Evolutionary conservation across 2,888 invertebrate species (phyloP), one percentile per base, ranked within the genome.

Genomic region (Dorcus parallelipipedus): DNA sequence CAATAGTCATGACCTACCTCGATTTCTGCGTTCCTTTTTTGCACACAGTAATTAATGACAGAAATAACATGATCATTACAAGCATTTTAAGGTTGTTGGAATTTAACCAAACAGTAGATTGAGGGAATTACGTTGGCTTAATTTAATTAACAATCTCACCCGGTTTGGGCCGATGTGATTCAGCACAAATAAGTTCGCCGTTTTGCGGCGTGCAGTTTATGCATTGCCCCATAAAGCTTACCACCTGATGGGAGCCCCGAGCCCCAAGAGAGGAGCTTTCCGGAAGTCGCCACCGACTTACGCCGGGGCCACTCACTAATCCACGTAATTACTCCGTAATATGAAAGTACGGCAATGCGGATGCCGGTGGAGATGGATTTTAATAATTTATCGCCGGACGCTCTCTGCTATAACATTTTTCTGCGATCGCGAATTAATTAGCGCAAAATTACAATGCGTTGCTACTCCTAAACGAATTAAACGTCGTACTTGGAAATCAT

Each of bases 261-360:
- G 45, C 50, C 42, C 20, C 52, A 26, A 48, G 23, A 51, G 51
- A 53, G 54, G 56, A 50, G 61, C 58, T 56, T 47, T 58, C 69
- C 67, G 70, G 71, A 71, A 70, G 69, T 63, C 64, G 65, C 58
- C 67, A 64, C 61, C 62, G 59, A 64, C 68, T 71, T 73, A 71
- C 72, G 69, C 68, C 62, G 67, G 64, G 66, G 67, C 62, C 66
- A 64, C 66, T 67, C 64, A 63, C 64, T 71, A 71, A 73, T 71
- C 68, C 69, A 63, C 66, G 66, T 71, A 72, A 73, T 73, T 72
- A 72, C 69, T 66, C 69, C 71, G 70, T 72, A 73, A 72, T 72
- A 69, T 56, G 56, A 42, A 42, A 67, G 65, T 65, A 64, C 66
- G 67, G 69, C 67, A 66, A 63, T 67, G 64, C 70, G 64, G 67